Evolutionary conservation across 2,888 invertebrate species (phyloP).

Genomic region (Diogma glabrata): DNA sequence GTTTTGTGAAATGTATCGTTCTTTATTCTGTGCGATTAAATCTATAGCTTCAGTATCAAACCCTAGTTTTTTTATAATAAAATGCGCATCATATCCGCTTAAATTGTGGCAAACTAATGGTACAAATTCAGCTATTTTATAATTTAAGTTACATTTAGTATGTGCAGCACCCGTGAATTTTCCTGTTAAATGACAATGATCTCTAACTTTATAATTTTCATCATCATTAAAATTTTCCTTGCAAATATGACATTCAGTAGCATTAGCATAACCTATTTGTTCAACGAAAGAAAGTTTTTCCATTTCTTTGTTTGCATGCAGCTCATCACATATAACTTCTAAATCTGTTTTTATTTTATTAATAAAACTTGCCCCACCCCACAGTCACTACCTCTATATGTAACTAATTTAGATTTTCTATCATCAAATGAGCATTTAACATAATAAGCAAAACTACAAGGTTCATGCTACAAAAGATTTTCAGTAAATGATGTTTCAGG

Average conservation of each 20-base stretch:
- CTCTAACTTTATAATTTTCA: conserved; percentile 14
- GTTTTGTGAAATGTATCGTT: conserved; percentile 26
- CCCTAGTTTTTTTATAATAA: conserved; percentile 23
- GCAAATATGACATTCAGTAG: too few species aligned
- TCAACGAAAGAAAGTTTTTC: background rate
- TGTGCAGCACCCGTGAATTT: conserved; percentile 22
- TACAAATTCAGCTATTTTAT: conserved; percentile 17
- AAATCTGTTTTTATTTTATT: conserved; percentile 19
- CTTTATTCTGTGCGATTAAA: conserved; percentile 23
- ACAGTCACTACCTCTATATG: conserved; percentile 11
- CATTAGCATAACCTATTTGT: background rate
- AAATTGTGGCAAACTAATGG: conserved; percentile 23
- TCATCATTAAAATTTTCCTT: background rate
- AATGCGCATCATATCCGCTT: conserved; percentile 24
- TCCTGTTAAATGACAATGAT: conserved; percentile 19
- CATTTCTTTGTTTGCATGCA: background rate
- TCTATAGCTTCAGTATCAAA: conserved; percentile 17
- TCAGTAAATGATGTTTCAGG: background rate
- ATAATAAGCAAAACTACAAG: background rate
- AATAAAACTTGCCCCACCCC: conserved; percentile 21
- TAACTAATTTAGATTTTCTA: background rate
- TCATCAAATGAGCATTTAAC: background rate
- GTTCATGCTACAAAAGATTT: background rate
- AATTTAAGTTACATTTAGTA: conserved; percentile 20
- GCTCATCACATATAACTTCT: conserved; percentile 16